These are phyloP conservation scores for Delia radicum DNA, from an alignment of 1,140 invertebrate species.

Conservation along the genomic window DNA sequence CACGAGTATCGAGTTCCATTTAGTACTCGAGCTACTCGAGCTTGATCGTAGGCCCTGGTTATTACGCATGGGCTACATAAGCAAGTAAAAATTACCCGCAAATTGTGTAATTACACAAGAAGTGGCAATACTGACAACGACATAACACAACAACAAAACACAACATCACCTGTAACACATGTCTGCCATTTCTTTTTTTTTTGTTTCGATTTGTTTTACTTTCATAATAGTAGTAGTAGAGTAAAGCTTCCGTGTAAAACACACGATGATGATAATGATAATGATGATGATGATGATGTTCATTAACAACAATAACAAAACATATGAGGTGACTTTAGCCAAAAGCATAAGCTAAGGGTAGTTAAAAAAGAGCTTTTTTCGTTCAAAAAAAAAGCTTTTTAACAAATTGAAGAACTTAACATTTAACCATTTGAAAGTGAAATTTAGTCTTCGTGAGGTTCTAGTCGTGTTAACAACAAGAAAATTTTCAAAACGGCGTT, in stretches of 20 bases:
- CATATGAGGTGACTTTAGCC: not conserved
- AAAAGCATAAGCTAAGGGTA: constrained; percentile 18
- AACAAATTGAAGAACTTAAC: not conserved
- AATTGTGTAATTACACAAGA: too few relatives aligned
- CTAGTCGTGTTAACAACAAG: constrained; percentile 29
- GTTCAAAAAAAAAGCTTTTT: constrained; percentile 27
- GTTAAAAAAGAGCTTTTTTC: not conserved
- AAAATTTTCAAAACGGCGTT: not conserved
- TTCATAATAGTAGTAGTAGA: not conserved
- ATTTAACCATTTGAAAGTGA: not conserved
- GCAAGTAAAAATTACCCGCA: too few relatives aligned
- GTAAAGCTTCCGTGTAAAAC: not conserved
- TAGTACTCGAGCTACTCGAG: too few relatives aligned
- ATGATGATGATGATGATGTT: not conserved
- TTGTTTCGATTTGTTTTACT: not conserved
- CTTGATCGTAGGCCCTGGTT: too few relatives aligned
- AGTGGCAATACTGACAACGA: not conserved
- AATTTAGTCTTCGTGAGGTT: constrained; percentile 31
- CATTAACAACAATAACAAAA: not conserved
- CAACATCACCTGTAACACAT: constrained; percentile 3
- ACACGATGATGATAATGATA: not conserved
- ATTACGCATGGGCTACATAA: too few relatives aligned
- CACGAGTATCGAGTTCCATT: too few relatives aligned
- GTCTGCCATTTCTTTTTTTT: not conserved
- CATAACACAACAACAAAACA: not conserved